These are phyloP conservation scores for Scotopteryx bipunctaria DNA, from an alignment of 2,888 invertebrate genomes.

Conservation along the genomic window DNA sequence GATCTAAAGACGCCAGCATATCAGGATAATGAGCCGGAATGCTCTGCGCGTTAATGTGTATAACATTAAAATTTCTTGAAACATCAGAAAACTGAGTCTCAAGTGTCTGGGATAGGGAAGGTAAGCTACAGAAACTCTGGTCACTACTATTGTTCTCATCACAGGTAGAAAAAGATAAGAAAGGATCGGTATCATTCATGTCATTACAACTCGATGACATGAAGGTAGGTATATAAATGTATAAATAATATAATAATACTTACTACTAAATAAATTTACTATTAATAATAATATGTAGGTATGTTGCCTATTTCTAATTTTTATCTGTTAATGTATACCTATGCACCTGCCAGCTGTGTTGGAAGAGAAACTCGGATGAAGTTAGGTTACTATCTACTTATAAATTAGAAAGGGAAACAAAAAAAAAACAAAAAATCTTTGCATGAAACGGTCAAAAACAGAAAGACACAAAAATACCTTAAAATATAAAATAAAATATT, in stretches of 20 bases:
- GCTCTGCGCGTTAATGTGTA: conserved; percentile 18
- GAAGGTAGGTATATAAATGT: neutral
- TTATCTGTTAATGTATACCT: too few species aligned
- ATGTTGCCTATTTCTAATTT: too few species aligned
- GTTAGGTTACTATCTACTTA: too few species aligned
- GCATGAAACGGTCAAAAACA: too few species aligned
- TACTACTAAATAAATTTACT: too few species aligned
- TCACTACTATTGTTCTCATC: neutral
- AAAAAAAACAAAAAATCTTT: too few species aligned
- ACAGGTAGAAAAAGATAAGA: neutral
- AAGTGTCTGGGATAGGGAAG: conserved; percentile 2
- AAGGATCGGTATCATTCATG: neutral
- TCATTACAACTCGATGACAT: neutral
- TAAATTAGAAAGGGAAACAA: too few species aligned
- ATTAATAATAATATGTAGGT: neutral
- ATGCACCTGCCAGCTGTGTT: too few species aligned
- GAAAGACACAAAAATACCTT: too few species aligned
- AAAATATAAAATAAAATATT: too few species aligned
- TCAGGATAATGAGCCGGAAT: conserved; percentile 12
- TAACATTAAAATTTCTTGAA: conserved; percentile 7
- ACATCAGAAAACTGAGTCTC: neutral
- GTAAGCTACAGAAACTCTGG: conserved; percentile 13
- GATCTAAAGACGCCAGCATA: conserved; percentile 15
- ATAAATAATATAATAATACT: neutral
- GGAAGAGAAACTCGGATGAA: too few species aligned